phyloP scores from a whole-genome alignment of 2,797 vertebrate species.

The Leuciscus waleckii region DNA sequence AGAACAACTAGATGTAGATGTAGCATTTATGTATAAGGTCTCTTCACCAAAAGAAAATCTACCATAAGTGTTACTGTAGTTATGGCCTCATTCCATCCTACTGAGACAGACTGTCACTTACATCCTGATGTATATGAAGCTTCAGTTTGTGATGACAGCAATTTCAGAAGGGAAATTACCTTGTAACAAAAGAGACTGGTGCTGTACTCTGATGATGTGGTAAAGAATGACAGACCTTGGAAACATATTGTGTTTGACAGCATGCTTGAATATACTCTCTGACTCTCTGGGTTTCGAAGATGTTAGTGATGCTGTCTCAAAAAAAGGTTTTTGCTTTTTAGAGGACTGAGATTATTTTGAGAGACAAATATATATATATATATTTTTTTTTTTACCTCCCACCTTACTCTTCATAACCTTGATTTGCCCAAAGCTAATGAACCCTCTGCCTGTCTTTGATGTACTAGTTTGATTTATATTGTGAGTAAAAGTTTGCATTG shows the following conservation, averaged over 20 bases:
- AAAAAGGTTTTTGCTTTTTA: conserved; percentile 21
- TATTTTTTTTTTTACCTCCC: conserved; percentile 3
- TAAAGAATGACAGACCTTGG: neutral
- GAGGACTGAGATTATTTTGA: conserved; percentile 21
- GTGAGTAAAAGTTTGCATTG: no score
- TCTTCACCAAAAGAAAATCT: conserved; percentile 9
- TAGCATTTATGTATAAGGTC: neutral
- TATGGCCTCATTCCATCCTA: conserved; percentile 42
- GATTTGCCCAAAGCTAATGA: conserved; percentile 18
- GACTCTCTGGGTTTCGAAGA: neutral
- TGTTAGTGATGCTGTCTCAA: conserved; percentile 1
- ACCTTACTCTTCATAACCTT: conserved; percentile 14
- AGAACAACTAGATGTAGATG: neutral
- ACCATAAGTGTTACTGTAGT: conserved; percentile 33
- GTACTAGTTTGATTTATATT: no score
- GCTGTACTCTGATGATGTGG: conserved; percentile 18
- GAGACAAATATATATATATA: neutral
- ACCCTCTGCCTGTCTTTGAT: no score
- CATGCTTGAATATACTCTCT: conserved; percentile 1
- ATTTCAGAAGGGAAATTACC: conserved; percentile 56
- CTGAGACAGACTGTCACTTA: conserved; percentile 55
- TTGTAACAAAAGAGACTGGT: conserved; percentile 36
- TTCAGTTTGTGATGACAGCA: conserved; percentile 47
- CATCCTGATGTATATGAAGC: conserved; percentile 53
- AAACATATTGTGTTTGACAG: conserved; percentile 50